Conservation (phyloP, 2,888 invertebrate genomes). For the Drosophila sordidapex region DNA sequence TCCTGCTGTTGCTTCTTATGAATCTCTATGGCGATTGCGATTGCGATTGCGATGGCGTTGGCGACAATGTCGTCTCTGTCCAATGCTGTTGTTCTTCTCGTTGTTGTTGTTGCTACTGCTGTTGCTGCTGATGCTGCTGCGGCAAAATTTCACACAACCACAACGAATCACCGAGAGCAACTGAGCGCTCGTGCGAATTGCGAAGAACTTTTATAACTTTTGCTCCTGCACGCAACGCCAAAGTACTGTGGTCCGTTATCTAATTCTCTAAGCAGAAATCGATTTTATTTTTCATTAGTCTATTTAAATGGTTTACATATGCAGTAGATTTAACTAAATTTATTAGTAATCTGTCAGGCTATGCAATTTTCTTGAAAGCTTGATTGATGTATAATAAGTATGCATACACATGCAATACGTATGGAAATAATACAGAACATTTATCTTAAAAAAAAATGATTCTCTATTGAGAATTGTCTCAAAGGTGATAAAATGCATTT, state of each 20-base stretch:
- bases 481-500: neutral
- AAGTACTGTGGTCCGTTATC: slow-evolving; percentile 37
- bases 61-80: slow-evolving; percentile 55
- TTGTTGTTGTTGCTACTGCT: slow-evolving; percentile 42
- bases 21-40: slow-evolving; percentile 53
- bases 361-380: neutral
- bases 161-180: slow-evolving; percentile 84
- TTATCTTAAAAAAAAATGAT: neutral
- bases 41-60: slow-evolving; percentile 32
- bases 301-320: neutral
- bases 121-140: slow-evolving; percentile 56
- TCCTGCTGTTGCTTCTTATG: slow-evolving; percentile 54
- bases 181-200: slow-evolving; percentile 82
- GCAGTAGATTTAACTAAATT: neutral
- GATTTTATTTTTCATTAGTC: neutral
- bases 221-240: slow-evolving; percentile 61
- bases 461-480: neutral
- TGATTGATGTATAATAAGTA: neutral
- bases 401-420: neutral
- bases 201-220: slow-evolving; percentile 83
- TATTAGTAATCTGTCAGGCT: neutral
- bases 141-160: slow-evolving; percentile 71
- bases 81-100: slow-evolving; percentile 34
- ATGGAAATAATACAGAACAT: neutral
- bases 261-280: slow-evolving; percentile 1